A percentile compares a stretch with the other conserved stretches of the same genome.
These are phyloP conservation scores for Helicoverpa zea DNA, from an alignment of 1,140 invertebrate genomes.

Conservation along the genomic window DNA sequence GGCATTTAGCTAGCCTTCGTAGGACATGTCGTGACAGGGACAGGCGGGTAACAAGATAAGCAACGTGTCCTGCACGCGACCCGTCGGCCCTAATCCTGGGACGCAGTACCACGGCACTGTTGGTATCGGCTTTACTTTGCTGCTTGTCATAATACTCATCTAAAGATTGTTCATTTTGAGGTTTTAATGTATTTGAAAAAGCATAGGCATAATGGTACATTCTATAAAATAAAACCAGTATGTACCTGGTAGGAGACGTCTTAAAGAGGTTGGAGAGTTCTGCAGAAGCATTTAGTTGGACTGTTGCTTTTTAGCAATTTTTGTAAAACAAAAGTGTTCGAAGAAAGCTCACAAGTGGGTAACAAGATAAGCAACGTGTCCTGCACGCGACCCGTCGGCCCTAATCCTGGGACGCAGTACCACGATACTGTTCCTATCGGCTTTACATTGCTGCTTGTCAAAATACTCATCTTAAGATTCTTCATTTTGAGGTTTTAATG, in stretches of 20 bases:
- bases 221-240: too few relatives aligned
- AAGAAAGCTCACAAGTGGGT: constrained; percentile 52
- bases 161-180: constrained; percentile 15
- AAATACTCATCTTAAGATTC: constrained; percentile 47
- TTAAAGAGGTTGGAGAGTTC: too few relatives aligned
- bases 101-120: constrained; percentile 34
- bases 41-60: constrained; percentile 61
- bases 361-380: constrained; percentile 62
- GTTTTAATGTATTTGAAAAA: not conserved
- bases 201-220: too few relatives aligned
- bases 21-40: constrained; percentile 56
- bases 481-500: constrained; percentile 1
- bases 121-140: constrained; percentile 40
- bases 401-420: constrained; percentile 43
- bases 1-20: constrained; percentile 54
- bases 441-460: constrained; percentile 48
- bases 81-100: constrained; percentile 48
- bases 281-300: too few relatives aligned
- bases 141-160: constrained; percentile 51
- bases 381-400: constrained; percentile 50
- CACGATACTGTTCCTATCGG: constrained; percentile 39
- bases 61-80: constrained; percentile 54
- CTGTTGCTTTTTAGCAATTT: too few relatives aligned
- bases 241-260: too few relatives aligned
- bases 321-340: too few relatives aligned